A percentile compares a stretch with the other conserved stretches of the same genome.
These are phyloP conservation scores for Caenorhabditis zanzibari DNA, from an alignment of 2,888 invertebrate genomes.

Conservation along the genomic window DNA sequence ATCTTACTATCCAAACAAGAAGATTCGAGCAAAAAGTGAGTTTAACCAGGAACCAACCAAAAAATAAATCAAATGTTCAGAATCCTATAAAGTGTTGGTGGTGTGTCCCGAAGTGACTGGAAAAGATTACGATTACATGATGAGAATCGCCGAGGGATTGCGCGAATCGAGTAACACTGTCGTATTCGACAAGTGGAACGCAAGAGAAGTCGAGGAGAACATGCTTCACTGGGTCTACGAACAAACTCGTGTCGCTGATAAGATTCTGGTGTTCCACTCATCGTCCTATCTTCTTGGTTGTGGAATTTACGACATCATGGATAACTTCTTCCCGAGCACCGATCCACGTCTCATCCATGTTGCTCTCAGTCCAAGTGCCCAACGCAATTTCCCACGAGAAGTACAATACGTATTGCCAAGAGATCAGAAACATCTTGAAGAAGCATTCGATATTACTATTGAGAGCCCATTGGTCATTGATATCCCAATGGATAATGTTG, in stretches of 20 bases:
- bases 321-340: constrained; percentile 34
- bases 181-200: constrained; percentile 45
- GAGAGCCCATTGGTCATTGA: constrained; percentile 27
- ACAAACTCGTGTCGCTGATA: constrained; percentile 48
- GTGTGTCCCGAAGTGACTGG: constrained; percentile 53
- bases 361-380: constrained; percentile 9
- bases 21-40: constrained; percentile 18
- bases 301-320: constrained; percentile 47
- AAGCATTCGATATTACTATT: constrained; percentile 49
- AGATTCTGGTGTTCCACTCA: constrained; percentile 54
- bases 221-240: constrained; percentile 56
- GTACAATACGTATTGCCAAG: constrained; percentile 54
- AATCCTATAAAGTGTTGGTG: constrained; percentile 37
- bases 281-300: neutral
- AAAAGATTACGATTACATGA: constrained; percentile 46
- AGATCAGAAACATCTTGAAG: constrained; percentile 49
- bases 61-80: constrained; percentile 32
- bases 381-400: constrained; percentile 8
- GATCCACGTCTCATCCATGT: constrained; percentile 35
- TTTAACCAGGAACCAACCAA: neutral
- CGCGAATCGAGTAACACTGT: constrained; percentile 44
- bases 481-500: constrained; percentile 4
- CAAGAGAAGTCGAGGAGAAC: constrained; percentile 47
- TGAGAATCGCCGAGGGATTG: constrained; percentile 47
- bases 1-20: constrained; percentile 11